phyloP scores from a whole-genome alignment of 2,113 vertebrate species.

The Scolopax mira region DNA sequence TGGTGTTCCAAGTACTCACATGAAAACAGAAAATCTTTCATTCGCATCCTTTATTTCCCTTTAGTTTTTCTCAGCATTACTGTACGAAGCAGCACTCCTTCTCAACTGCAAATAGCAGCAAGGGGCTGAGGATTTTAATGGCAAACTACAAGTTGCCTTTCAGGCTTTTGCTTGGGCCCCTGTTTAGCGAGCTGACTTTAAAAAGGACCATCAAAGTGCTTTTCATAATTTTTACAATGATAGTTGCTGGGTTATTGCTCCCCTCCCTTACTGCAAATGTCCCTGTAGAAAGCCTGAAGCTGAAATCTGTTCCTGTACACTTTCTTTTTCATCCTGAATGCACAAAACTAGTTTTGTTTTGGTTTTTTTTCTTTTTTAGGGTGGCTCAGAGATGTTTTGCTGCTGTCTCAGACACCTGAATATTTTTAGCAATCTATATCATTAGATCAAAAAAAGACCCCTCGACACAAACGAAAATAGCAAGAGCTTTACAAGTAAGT shows the following conservation, averaged over 20 bases:
- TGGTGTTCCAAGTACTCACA: slow-evolving; percentile 41
- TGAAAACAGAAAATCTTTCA: slow-evolving; percentile 29
- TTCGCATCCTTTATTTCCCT: background rate
- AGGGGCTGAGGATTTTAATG: background rate
- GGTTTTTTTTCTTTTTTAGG: background rate
- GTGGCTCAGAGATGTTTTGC: slow-evolving; percentile 24
- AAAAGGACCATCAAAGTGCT: slow-evolving; percentile 49
- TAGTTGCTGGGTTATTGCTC: slow-evolving; percentile 22
- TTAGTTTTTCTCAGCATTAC: slow-evolving; percentile 12
- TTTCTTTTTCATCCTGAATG: background rate
- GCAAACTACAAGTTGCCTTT: background rate
- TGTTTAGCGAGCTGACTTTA: slow-evolving; percentile 27
- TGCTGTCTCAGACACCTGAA: slow-evolving; percentile 43
- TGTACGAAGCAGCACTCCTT: background rate
- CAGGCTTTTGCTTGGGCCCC: slow-evolving; percentile 32
- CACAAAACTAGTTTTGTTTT: slow-evolving; percentile 1
- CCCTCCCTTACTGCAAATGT: background rate
- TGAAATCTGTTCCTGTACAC: background rate
- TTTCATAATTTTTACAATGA: slow-evolving; percentile 63
- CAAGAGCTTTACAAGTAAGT: background rate
- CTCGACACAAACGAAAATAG: slow-evolving; percentile 14
- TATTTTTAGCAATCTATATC: slow-evolving; percentile 48
- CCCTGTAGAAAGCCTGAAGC: slow-evolving; percentile 27
- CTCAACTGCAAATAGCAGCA: background rate
- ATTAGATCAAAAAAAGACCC: slow-evolving; percentile 19